Base-by-base conservation (phyloP, 1,140 invertebrate genomes). In the silkworm (Bombyx mori) region DNA sequence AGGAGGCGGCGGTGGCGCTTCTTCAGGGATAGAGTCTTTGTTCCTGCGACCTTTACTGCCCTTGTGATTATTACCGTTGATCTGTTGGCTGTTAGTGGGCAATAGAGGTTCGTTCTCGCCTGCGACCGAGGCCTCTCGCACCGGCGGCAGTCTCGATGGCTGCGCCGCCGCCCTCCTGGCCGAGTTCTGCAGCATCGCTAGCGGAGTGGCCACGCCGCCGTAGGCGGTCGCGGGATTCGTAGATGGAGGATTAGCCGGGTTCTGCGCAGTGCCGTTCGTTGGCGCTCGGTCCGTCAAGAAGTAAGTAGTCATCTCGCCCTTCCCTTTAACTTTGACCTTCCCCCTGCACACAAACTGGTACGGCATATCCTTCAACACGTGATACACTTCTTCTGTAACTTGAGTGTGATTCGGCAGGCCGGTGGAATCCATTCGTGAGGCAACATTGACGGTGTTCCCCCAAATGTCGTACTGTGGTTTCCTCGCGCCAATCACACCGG, bases 391-490 rank as follows among this genome's bases (percentile, higher is more conserved):
- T 82, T 96, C 94, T 1, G 95, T 96, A 0, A 95, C 93, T 89
- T 96, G 95, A 9, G 92, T 95, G 75, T 95, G 93, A 77, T 95
- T 95, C 0, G 94, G 94, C 48, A 95, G 88, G 1, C 95, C 94
- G 0, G 95, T 96, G 3, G 94, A 95, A 75, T 96, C 95, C 95
- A 96, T 96, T 6, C 95, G 89, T 75, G 94, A 96, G 2, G 97
- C 97, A 3, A 98, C 94, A 84, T 97, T 98, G 1, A 98, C 97
- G 8, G 96, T 97, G 82, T 98, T 98, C 1, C 97, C 97, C 96
- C 96, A 98, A 69, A 98, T 98, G 77, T 98, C 97, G 81, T 98
- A 98, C 74, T 98, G 97, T 9, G 97, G 97, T 82, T 98, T 98
- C 50, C 95, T 89, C 1, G 96, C 96, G 12, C 97, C 97, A 63